Evolutionary conservation across 2,113 vertebrate species (phyloP).

Genomic region (Diphyllodes magnificus): DNA sequence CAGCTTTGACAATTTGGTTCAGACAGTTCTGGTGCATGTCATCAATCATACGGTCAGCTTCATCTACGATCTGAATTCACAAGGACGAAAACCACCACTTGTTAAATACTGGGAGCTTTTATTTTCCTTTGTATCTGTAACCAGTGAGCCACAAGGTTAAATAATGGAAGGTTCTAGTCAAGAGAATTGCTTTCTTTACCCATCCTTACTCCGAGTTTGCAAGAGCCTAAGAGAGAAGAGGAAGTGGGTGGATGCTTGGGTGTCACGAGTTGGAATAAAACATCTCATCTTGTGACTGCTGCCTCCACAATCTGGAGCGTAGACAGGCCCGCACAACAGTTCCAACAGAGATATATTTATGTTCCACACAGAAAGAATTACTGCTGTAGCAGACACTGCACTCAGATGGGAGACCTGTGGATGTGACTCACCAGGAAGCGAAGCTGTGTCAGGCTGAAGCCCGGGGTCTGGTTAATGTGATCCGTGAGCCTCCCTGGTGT

Average conservation of each 20-base stretch:
- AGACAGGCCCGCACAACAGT: not conserved
- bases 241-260: not conserved
- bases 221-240: not conserved
- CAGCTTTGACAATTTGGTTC: conserved; percentile 80
- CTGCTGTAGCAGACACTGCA: not conserved
- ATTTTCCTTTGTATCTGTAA: not conserved
- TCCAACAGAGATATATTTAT: not conserved
- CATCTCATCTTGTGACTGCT: not conserved
- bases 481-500: conserved; percentile 94
- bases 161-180: not conserved
- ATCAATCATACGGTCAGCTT: conserved; percentile 96
- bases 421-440: conserved; percentile 86
- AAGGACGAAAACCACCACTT: not conserved
- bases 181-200: not conserved
- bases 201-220: not conserved
- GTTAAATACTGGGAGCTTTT: not conserved
- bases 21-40: conserved; percentile 95
- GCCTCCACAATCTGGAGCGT: not conserved
- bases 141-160: not conserved
- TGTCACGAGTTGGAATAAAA: not conserved
- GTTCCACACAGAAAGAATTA: not conserved
- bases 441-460: conserved; percentile 84
- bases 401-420: not conserved
- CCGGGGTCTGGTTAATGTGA: conserved; percentile 85
- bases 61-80: conserved; percentile 84